Conservation (phyloP, 2,113 vertebrate species). For the Myrmecobius fasciatus region DNA sequence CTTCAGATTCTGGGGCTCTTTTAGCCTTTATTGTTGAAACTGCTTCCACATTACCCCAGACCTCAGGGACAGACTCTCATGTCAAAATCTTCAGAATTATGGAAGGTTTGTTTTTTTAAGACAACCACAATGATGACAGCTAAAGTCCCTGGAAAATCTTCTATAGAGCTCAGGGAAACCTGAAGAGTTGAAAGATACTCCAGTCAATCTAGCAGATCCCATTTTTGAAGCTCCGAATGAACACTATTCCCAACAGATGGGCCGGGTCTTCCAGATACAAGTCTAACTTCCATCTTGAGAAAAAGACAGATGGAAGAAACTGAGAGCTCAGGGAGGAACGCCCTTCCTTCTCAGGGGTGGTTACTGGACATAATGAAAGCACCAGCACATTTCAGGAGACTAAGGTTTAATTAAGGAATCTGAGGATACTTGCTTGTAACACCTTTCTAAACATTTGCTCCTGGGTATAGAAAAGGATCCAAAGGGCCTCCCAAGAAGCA, state of each 20-base stretch:
- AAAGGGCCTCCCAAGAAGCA: not conserved
- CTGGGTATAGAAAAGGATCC: not conserved
- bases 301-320: constrained; percentile 17
- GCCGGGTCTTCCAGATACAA: not conserved
- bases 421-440: not conserved
- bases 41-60: not conserved
- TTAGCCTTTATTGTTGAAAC: not conserved
- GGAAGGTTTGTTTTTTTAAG: not conserved
- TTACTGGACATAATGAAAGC: constrained; percentile 41
- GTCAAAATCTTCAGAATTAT: not conserved
- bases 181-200: not conserved
- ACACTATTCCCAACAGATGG: not conserved
- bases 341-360: constrained; percentile 48
- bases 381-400: not conserved
- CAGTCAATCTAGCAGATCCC: not conserved
- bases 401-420: not conserved
- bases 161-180: not conserved
- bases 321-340: constrained; percentile 31
- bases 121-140: too few relatives aligned
- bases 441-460: not conserved
- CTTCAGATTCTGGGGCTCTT: too few relatives aligned
- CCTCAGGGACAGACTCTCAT: not conserved
- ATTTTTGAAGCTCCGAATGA: not conserved
- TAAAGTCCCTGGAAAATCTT: not conserved
- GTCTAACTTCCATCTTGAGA: constrained; percentile 10